Percentiles rank a stretch among this genome's conserved stretches.
Conservation (phyloP, 2,888 invertebrate species). For the Tetranychus piercei region DNA sequence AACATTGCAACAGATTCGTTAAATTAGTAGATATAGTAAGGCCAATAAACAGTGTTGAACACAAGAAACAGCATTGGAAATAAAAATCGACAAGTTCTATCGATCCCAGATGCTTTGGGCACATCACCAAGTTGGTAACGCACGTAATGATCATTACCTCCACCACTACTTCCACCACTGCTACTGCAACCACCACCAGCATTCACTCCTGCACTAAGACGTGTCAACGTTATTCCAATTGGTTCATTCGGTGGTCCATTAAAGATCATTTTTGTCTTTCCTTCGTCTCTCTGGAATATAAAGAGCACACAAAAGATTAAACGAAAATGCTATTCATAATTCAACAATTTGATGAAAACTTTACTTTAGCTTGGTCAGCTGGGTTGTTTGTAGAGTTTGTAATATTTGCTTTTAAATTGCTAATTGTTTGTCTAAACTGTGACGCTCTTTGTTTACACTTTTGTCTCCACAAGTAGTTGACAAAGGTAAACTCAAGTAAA, state of each 20-base stretch:
- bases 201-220: not conserved
- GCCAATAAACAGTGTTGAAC: conserved; percentile 37
- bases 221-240: not conserved
- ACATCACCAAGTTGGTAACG: not conserved
- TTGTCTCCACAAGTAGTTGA: conserved; percentile 36
- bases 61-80: conserved; percentile 35
- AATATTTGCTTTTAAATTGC: not conserved
- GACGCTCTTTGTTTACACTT: not conserved
- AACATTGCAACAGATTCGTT: too few species aligned
- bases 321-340: too few species aligned
- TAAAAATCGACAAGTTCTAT: conserved; percentile 34
- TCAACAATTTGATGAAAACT: too few species aligned
- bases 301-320: too few species aligned
- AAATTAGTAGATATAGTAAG: conserved; percentile 31
- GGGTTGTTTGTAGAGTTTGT: not conserved
- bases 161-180: not conserved
- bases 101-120: conserved; percentile 29
- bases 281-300: too few species aligned
- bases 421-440: not conserved
- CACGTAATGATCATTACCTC: not conserved
- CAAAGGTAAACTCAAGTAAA: conserved; percentile 37
- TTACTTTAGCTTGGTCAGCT: not conserved
- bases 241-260: not conserved
- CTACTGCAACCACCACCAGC: not conserved
- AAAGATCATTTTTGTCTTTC: not conserved